Evolutionary conservation across 1,140 invertebrate species (phyloP).

Genomic region (Musca domestica): DNA sequence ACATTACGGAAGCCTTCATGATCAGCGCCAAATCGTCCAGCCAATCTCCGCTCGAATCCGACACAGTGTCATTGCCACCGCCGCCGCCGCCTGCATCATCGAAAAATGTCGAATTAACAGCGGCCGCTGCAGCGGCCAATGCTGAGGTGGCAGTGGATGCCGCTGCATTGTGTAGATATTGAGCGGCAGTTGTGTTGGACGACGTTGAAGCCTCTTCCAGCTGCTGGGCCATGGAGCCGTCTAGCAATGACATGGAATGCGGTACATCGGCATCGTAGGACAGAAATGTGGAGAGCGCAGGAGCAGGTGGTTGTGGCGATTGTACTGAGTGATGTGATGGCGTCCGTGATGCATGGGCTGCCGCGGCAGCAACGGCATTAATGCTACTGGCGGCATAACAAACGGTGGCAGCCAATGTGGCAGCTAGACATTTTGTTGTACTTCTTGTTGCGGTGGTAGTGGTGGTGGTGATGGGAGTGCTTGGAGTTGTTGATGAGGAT

Average conservation of each 20-base stretch:
- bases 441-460: not conserved
- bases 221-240: slow-evolving; percentile 13
- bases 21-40: slow-evolving; percentile 51
- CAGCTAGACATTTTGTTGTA: not conserved
- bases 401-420: slow-evolving; percentile 21
- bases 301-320: too few species aligned
- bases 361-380: slow-evolving; percentile 29
- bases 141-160: slow-evolving; percentile 17
- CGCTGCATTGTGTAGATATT: not conserved
- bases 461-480: slow-evolving; percentile 23
- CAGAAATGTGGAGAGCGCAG: not conserved
- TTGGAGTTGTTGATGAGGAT: slow-evolving; percentile 28
- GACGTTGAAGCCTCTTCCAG: slow-evolving; percentile 4
- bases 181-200: not conserved
- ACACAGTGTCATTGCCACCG: not conserved
- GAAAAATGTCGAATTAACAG: slow-evolving; percentile 27
- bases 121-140: slow-evolving; percentile 15
- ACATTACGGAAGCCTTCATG: slow-evolving; percentile 64
- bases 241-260: slow-evolving; percentile 24
- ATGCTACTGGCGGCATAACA: slow-evolving; percentile 38
- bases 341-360: not conserved
- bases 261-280: slow-evolving; percentile 16
- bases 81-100: slow-evolving; percentile 30
- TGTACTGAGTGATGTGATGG: not conserved
- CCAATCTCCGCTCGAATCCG: slow-evolving; percentile 48